phyloP scores from a whole-genome alignment of 2,797 vertebrate species.

The Graptemys geographica region DNA sequence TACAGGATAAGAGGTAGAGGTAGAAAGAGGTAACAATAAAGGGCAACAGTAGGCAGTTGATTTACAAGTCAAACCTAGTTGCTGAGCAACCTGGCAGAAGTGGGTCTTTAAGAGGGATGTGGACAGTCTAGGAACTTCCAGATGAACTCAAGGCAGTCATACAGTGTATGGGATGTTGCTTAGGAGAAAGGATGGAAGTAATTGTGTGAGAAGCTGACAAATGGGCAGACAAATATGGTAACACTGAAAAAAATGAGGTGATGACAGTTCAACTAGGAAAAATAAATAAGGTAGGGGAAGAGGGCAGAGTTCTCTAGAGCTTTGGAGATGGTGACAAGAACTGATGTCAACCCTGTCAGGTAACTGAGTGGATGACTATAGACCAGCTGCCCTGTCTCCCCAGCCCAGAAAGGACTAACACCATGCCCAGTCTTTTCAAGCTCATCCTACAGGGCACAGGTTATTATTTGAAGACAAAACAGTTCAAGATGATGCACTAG shows the following conservation, averaged over 20 bases:
- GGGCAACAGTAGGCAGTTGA: rapidly evolving
- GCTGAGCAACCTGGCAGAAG: background rate
- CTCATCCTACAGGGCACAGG: too few relatives aligned
- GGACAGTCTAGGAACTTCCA: background rate
- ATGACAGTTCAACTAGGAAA: background rate
- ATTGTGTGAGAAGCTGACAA: background rate
- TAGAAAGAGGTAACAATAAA: background rate
- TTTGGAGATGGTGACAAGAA: background rate
- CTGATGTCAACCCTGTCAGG: background rate
- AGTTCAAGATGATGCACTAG: too few relatives aligned
- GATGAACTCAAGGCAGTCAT: background rate
- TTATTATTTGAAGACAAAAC: too few relatives aligned
- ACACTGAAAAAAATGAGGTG: background rate
- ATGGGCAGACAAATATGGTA: background rate
- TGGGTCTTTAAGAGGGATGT: background rate
- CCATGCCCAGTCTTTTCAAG: too few relatives aligned
- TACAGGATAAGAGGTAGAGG: too few relatives aligned
- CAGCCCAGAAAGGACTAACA: too few relatives aligned
- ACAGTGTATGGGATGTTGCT: rapidly evolving
- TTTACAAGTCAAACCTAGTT: background rate
- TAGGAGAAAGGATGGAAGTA: background rate
- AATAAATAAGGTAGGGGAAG: background rate
- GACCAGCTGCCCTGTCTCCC: too few relatives aligned
- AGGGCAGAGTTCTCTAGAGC: background rate
- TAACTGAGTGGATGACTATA: background rate